Conservation (phyloP, 2,113 vertebrate genomes). For the Takifugu flavidus region DNA sequence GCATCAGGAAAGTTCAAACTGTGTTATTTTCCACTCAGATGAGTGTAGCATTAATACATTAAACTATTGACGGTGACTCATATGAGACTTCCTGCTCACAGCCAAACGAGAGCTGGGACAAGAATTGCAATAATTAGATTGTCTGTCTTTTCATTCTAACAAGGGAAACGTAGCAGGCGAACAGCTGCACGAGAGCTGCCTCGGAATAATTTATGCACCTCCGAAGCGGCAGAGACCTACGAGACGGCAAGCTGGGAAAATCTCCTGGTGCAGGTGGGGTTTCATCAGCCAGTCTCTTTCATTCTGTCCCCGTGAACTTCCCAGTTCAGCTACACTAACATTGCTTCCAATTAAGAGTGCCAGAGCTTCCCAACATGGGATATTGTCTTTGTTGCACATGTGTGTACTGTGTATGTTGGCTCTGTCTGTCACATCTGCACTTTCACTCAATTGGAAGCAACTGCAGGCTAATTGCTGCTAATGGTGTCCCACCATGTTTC, state of each 20-base stretch:
- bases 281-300: conserved; percentile 71
- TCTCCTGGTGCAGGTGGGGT: conserved; percentile 51
- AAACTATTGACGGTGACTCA: conserved; percentile 23
- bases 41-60: conserved; percentile 25
- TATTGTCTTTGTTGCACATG: conserved; percentile 51
- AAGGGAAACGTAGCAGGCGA: conserved; percentile 35
- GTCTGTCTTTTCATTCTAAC: conserved; percentile 43
- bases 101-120: conserved; percentile 13
- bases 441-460: conserved; percentile 5
- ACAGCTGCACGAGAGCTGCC: conserved; percentile 16
- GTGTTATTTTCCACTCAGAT: conserved; percentile 1
- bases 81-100: conserved; percentile 18
- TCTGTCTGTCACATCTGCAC: background rate
- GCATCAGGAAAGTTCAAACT: conserved; percentile 1
- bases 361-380: conserved; percentile 10
- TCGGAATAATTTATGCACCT: conserved; percentile 54
- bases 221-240: conserved; percentile 23
- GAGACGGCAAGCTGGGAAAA: conserved; percentile 35
- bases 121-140: conserved; percentile 38
- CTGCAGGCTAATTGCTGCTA: conserved; percentile 7
- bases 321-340: conserved; percentile 41
- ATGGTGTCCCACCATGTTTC: background rate
- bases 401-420: conserved; percentile 2
- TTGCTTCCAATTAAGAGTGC: conserved; percentile 61
- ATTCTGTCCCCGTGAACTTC: conserved; percentile 46